Evolutionary conservation across 1,140 invertebrate genomes (phyloP).

Genomic region (Eriocheir sinensis): DNA sequence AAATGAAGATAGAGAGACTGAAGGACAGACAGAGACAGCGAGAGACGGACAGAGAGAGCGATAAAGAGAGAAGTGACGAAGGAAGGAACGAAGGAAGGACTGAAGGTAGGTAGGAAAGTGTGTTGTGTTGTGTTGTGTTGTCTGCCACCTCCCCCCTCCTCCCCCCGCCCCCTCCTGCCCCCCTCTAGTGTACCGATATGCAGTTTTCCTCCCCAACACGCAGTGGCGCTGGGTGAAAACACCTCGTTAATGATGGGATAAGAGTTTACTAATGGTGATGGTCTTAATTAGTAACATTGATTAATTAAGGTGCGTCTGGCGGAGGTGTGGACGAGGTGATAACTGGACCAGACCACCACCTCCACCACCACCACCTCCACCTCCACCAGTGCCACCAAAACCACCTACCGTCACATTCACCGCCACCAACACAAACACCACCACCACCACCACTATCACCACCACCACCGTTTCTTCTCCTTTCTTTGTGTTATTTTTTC

Average conservation of each 20-base stretch:
- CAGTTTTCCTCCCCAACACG: not conserved
- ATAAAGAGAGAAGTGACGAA: not conserved
- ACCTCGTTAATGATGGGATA: conserved; percentile 36
- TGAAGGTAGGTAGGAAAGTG: not conserved
- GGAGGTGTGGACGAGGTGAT: not conserved
- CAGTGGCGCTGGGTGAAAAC: not conserved
- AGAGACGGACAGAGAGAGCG: not conserved
- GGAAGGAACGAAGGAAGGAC: not conserved
- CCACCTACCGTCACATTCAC: not conserved
- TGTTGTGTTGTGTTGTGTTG: not conserved
- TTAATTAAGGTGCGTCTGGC: not conserved
- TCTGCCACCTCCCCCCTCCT: no score
- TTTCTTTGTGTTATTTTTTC: not conserved
- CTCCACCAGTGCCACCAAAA: no score
- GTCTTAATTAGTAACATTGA: conserved; percentile 52
- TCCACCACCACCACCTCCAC: not conserved
- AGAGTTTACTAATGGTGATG: conserved; percentile 56
- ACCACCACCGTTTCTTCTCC: not conserved
- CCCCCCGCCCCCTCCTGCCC: no score
- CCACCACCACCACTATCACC: not conserved
- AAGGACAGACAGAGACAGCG: not conserved
- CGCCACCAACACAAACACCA: not conserved
- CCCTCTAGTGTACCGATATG: no score
- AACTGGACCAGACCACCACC: not conserved
- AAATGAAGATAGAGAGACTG: not conserved